Base-by-base conservation (phyloP, 1,140 invertebrate genomes). In the Temnothorax curvispinosus region DNA sequence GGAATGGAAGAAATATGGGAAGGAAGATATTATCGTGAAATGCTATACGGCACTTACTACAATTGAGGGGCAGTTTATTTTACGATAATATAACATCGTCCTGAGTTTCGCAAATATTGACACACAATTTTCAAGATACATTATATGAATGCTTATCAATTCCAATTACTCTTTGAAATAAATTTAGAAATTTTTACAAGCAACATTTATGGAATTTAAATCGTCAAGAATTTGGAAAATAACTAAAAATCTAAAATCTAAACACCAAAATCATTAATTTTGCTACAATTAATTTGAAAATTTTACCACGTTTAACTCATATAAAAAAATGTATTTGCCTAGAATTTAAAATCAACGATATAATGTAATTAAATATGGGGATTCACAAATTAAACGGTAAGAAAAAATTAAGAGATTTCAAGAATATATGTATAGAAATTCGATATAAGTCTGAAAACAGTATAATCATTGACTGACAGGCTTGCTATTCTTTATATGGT, bases 11-110 rank as follows among this genome's bases (percentile, higher is more conserved):
- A 82, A 72, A 82, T 82, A 82, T 82, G 27, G 80, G 47, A 67
- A 82, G 54, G 27, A 74, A 72, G 41, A 72, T 80, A 80, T 80
- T 82, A 58, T 82, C 67, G 41, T 82, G 80, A 82, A 82, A 82
- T 27, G 41, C 52, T 74, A 82, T 74, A 72, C 18, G 52, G 80
- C 52, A 74, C 80, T 74, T 82, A 74, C 18, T 52, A 74, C 67
- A 82, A 82, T 82, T 82, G 65, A 82, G 38, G 13, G 38, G 52
- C 52, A 82, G 80, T 74, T 82, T 82, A 72, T 82, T 82, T 82
- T 82, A 82, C 67, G 52, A 82, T 74, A 82, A 82, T 82, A 72
- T 47, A 82, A 82, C 52, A 71, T 69, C 32, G 38, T 82, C 21
- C 21, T 72, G 2, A 72, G 27, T 58, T 56, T 82, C 38, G 27